phyloP scores from a whole-genome alignment of 2,113 vertebrate species.

The Stigmatopora nigra region DNA sequence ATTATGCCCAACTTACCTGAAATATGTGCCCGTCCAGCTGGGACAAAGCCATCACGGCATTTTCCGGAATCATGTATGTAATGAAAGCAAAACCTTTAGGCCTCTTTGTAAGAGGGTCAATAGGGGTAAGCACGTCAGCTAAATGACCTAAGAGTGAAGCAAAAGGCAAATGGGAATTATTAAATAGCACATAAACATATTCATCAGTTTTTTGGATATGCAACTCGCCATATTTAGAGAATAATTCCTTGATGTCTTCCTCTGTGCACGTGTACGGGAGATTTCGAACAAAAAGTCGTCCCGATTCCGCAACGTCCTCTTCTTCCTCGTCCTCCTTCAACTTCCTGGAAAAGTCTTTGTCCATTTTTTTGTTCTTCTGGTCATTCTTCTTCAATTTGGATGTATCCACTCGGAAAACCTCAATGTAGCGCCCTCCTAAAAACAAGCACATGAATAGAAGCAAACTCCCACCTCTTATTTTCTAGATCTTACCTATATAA shows the following conservation, averaged over 20 bases:
- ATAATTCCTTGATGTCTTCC: slow-evolving; percentile 83
- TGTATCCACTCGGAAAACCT: slow-evolving; percentile 71
- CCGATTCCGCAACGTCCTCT: slow-evolving; percentile 87
- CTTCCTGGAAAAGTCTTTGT: slow-evolving; percentile 66
- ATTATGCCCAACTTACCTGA: slow-evolving; percentile 72
- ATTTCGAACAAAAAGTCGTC: slow-evolving; percentile 88
- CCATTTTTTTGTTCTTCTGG: slow-evolving; percentile 34
- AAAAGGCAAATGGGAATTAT: not conserved
- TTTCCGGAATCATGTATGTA: slow-evolving; percentile 91
- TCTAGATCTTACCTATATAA: slow-evolving; percentile 86
- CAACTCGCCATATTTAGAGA: slow-evolving; percentile 75
- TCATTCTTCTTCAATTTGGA: slow-evolving; percentile 39
- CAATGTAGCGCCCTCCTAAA: slow-evolving; percentile 81
- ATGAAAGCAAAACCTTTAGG: slow-evolving; percentile 95
- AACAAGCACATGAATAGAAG: not conserved
- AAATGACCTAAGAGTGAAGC: slow-evolving; percentile 73
- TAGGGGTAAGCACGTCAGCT: slow-evolving; percentile 85
- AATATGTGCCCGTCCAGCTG: slow-evolving; percentile 88
- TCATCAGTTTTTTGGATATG: not conserved
- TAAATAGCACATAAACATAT: not conserved
- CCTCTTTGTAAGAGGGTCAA: slow-evolving; percentile 85
- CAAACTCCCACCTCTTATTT: no score
- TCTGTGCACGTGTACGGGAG: slow-evolving; percentile 89
- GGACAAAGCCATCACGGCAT: slow-evolving; percentile 80
- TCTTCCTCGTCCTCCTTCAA: slow-evolving; percentile 82